A percentile compares a stretch with the other conserved stretches of the same genome.
phyloP scores from a whole-genome alignment of 1,140 invertebrate species.

The Idris sp. region DNA sequence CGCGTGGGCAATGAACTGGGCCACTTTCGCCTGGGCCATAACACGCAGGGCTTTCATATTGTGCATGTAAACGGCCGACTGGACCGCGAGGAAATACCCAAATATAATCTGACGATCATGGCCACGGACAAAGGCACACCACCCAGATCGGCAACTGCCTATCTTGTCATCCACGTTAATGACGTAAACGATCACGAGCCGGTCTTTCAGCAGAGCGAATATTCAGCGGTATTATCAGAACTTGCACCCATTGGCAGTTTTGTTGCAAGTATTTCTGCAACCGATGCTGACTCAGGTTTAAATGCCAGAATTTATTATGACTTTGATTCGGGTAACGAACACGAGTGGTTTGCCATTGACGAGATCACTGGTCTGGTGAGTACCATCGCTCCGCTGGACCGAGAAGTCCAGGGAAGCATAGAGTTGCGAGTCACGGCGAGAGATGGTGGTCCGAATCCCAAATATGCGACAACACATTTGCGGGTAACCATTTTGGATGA shows the following conservation, averaged over 20 bases:
- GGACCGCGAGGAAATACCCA: slow-evolving; percentile 93
- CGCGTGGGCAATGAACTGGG: slow-evolving; percentile 92
- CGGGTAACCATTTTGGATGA: slow-evolving; percentile 96
- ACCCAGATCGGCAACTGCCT: slow-evolving; percentile 88
- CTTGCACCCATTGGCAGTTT: slow-evolving; percentile 91
- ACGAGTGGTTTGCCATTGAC: slow-evolving; percentile 92
- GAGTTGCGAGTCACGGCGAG: slow-evolving; percentile 90
- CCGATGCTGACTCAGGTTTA: slow-evolving; percentile 93
- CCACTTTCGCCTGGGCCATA: slow-evolving; percentile 90
- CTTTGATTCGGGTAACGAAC: slow-evolving; percentile 91
- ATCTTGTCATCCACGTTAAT: slow-evolving; percentile 94
- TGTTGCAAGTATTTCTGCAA: slow-evolving; percentile 91
- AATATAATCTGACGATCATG: slow-evolving; percentile 94
- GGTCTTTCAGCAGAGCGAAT: slow-evolving; percentile 95
- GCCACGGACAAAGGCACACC: slow-evolving; percentile 93
- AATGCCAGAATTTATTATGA: slow-evolving; percentile 93
- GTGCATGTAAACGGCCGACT: slow-evolving; percentile 94
- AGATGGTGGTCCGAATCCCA: slow-evolving; percentile 93
- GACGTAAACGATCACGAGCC: slow-evolving; percentile 97
- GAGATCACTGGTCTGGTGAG: slow-evolving; percentile 90
- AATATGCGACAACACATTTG: slow-evolving; percentile 90
- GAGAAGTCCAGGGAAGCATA: slow-evolving; percentile 90
- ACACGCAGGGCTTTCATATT: slow-evolving; percentile 90
- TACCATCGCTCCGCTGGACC: slow-evolving; percentile 88
- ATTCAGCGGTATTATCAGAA: slow-evolving; percentile 92